Evolutionary conservation across 2,888 invertebrate species (phyloP), one percentile per base, ranked within the genome.

Genomic region (Helicoverpa assulta): DNA sequence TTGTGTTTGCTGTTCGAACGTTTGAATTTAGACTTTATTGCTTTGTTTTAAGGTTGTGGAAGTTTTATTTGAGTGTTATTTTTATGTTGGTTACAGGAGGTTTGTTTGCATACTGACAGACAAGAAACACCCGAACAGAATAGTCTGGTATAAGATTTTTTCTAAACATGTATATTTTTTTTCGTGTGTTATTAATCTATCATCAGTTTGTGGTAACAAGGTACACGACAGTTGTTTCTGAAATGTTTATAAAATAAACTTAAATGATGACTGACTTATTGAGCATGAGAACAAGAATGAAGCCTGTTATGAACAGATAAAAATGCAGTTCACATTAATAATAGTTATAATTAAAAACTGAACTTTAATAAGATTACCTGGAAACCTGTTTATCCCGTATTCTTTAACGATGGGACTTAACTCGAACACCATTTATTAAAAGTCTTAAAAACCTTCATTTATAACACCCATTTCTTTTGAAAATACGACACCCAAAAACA

Each of bases 21-120:
- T 81, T 82, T 70, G 64, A 90, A 83, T 89, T 81, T 85, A 60
- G 68, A 55, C 76, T 81, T 75, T 88, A 73, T 68, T 5, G 55
- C 14, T 26, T 73, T 55, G 67, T 52, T n/a, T 69, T 85, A 88
- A 85, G 80, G 80, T 70, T 76, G 72, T 61, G 70, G 21, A 7
- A 65, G 57, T 72, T 59, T 76, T 82, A 21, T 81, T 47, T 8
- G 43, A 51, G 4, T 68, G 73, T 56, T 57, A 52, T 72, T 67
- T 78, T 86, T 81, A 76, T 61, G 77, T 85, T 83, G 16, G 85
- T 85, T 73, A 78, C 77, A 67, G 73, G 54, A 83, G 78, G 78
- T 81, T 86, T 90, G 91, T 91, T 93, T 91, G 88, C 83, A 84
- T 86, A 89, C 74, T 90, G 93, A 92, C 89, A 90, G 94, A 94